phyloP scores from a whole-genome alignment of 2,113 vertebrate genomes.

The Regulus satrapa region DNA sequence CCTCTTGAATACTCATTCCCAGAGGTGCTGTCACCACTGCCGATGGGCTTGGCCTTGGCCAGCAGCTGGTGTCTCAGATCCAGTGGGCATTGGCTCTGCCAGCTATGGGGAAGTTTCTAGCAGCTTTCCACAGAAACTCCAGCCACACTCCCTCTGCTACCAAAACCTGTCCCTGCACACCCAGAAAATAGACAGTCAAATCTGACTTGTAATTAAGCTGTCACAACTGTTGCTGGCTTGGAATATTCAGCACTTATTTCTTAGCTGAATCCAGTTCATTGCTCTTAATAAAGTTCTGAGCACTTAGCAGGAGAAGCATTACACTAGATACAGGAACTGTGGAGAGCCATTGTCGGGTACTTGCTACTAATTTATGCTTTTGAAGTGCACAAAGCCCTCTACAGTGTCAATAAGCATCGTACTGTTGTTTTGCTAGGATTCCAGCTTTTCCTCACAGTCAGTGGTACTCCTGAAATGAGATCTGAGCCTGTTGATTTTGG shows the following conservation, averaged over 20 bases:
- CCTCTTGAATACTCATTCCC: fast-evolving
- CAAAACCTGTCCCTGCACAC: background rate
- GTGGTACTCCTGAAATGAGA: background rate
- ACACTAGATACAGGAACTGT: background rate
- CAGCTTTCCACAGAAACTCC: background rate
- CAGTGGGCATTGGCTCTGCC: fast-evolving
- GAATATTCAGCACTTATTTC: background rate
- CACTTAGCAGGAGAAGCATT: background rate
- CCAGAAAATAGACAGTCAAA: background rate
- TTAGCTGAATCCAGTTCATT: background rate
- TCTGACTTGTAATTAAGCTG: background rate
- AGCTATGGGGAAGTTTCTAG: too few relatives aligned
- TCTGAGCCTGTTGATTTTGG: background rate
- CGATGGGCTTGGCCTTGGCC: fast-evolving
- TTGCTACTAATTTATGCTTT: background rate
- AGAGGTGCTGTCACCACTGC: background rate
- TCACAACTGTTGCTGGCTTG: background rate
- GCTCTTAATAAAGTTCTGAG: background rate
- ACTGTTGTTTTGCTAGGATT: background rate
- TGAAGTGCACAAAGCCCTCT: background rate
- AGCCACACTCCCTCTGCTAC: fast-evolving
- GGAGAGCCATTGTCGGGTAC: background rate
- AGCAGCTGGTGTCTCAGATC: fast-evolving
- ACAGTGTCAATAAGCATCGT: background rate
- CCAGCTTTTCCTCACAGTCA: background rate